Base-by-base conservation (phyloP, 2,888 invertebrate species). In the Aporophyla nigra region DNA sequence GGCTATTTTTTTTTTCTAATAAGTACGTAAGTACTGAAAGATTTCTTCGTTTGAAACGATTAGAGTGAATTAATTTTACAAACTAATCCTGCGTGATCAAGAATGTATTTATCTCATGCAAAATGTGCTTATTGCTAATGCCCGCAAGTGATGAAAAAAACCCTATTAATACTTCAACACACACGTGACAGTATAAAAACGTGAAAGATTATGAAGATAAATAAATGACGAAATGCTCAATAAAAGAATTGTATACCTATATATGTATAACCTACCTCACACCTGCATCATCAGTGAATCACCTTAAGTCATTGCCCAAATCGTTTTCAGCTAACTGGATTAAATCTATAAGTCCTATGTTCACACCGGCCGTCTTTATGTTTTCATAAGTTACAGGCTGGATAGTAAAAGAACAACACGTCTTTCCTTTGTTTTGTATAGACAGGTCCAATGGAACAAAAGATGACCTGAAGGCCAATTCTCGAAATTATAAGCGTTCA, bases 1-100 rank as follows among this genome's bases (percentile, higher is more conserved):
- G 86, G 78, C 68, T 71, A 54, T n/a, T 24, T 16, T 58, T 75
- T 66, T 1, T 65, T 59, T 51, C 12, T 68, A n/a, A 6, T 16
- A 40, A 40, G 40, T 7, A 33, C 19, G 43, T 46, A 33, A 10
- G 2, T 51, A 33, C 7, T 46, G 19, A n/a, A 61, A 40, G 5
- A 53, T n/a, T 51, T 69, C 24, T 67, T 77, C 16, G 33, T 58
- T 46, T 4, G 10, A 21, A 24, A 53, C 33, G 53, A 65, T 75
- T 80, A 27, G 1, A 46, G n/a, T 56, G n/a, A 61, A 54, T 59
- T n/a, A 59, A 43, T 65, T 59, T 74, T 61, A 19, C 0, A 27
- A 62, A 40, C 4, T 19, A 61, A 40, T 71, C 19, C 14, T 27
- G 40, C 21, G 51, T 66, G 21, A 10, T n/a, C 16, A 59, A 33